These are phyloP conservation scores for Drosophila meridiana DNA, from an alignment of 2,888 invertebrate species.

Conservation along the genomic window DNA sequence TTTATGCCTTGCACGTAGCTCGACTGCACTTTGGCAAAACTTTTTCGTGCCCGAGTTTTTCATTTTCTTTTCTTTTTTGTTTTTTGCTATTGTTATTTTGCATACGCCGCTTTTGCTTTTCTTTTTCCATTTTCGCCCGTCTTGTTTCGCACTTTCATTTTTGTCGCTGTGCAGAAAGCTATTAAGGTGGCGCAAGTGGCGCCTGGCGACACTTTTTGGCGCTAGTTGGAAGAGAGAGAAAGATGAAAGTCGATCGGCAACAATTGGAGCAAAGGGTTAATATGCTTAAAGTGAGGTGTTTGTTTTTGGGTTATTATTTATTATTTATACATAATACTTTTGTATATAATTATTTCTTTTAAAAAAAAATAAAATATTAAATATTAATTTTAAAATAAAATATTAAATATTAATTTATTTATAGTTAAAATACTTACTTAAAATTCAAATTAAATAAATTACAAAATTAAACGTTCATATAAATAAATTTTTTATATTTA, in stretches of 20 bases:
- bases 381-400: no score
- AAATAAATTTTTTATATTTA: no score
- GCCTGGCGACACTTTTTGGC: constrained; percentile 26
- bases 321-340: no score
- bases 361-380: no score
- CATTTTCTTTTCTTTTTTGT: not conserved
- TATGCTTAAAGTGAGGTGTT: not conserved
- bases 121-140: not conserved
- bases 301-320: not conserved
- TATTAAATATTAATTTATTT: no score
- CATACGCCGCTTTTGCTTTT: constrained; percentile 20
- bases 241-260: constrained; percentile 3
- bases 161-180: constrained; percentile 32
- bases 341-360: no score
- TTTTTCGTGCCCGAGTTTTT: constrained; percentile 31
- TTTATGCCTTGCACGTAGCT: constrained; percentile 61
- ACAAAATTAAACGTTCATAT: no score
- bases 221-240: not conserved
- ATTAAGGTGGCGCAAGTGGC: constrained; percentile 52
- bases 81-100: constrained; percentile 42
- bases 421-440: no score
- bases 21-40: constrained; percentile 46
- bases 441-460: no score
- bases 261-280: constrained; percentile 28
- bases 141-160: constrained; percentile 30